These are phyloP conservation scores for Nipponia nippon DNA, from an alignment of 2,113 vertebrate species.

Conservation along the genomic window DNA sequence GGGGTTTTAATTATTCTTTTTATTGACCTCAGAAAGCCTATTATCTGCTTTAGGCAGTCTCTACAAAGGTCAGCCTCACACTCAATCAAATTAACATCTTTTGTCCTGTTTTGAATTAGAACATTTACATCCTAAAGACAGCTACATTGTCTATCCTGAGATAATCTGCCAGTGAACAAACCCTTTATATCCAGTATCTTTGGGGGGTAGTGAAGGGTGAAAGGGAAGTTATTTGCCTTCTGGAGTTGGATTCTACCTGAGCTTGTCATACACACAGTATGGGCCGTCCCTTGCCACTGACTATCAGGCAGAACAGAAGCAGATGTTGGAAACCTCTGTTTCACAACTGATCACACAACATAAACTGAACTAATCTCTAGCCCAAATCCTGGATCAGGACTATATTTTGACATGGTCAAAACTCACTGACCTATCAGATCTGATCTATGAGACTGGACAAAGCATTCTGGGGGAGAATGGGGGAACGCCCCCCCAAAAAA, in stretches of 20 bases:
- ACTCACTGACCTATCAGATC: not conserved
- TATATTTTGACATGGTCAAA: not conserved
- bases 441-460: not conserved
- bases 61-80: not conserved
- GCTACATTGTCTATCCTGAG: not conserved
- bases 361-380: not conserved
- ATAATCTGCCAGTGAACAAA: not conserved
- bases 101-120: not conserved
- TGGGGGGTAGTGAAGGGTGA: not conserved
- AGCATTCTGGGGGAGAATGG: not conserved
- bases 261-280: not conserved
- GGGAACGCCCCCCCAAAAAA: fast-evolving
- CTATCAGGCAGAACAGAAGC: not conserved
- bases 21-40: not conserved
- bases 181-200: not conserved
- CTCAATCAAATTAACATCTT: not conserved
- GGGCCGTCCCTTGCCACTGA: not conserved
- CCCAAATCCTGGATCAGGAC: not conserved
- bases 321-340: not conserved
- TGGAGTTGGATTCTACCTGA: not conserved
- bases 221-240: not conserved
- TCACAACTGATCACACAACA: not conserved
- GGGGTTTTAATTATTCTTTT: not conserved
- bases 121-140: not conserved
- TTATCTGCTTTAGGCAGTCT: not conserved